These are phyloP conservation scores for Mus minutoides DNA, from an alignment of 2,797 vertebrate genomes.

Conservation along the genomic window DNA sequence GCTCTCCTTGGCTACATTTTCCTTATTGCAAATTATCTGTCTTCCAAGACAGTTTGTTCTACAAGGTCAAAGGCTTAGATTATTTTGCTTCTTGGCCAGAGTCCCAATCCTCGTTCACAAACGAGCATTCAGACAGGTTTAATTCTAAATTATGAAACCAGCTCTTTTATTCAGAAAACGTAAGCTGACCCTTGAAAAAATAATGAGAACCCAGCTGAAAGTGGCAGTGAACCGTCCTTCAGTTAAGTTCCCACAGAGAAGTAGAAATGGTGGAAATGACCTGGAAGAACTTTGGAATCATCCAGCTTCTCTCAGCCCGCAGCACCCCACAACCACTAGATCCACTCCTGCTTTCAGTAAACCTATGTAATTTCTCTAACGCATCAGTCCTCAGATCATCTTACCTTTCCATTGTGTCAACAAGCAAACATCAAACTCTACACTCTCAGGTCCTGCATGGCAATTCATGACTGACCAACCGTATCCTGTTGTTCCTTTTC, in stretches of 20 bases:
- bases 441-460: not conserved
- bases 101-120: not conserved
- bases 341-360: not conserved
- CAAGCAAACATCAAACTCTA: not conserved
- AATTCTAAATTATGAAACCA: constrained; percentile 18
- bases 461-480: not conserved
- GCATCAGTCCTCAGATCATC: not conserved
- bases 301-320: too few relatives aligned
- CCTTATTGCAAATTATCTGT: not conserved
- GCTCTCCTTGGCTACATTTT: not conserved
- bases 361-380: not conserved
- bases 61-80: constrained; percentile 35
- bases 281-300: not conserved
- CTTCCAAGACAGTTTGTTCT: not conserved
- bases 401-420: not conserved
- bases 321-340: not conserved
- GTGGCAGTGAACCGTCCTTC: not conserved
- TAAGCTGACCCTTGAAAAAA: constrained; percentile 29
- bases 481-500: not conserved
- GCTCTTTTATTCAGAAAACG: not conserved
- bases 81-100: not conserved
- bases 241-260: not conserved
- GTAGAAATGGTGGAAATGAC: not conserved
- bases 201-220: constrained; percentile 26
- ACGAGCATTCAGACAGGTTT: not conserved